Base-by-base conservation (phyloP, 2,888 invertebrate genomes). In the Conchocele bisecta region DNA sequence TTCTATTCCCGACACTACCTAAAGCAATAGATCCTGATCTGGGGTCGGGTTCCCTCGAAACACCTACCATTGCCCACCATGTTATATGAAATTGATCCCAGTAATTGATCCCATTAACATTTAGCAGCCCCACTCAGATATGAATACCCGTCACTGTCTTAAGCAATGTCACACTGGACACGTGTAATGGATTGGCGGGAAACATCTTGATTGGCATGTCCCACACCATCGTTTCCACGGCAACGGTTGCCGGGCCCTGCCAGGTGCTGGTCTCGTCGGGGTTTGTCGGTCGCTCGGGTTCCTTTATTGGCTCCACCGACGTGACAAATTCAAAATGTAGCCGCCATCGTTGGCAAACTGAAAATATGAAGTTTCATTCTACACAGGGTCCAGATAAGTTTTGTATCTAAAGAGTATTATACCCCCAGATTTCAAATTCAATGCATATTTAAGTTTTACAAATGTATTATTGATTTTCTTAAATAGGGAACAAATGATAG, bases 221-320 rank as follows among this genome's bases (percentile, higher is more conserved):
- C 99, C 99, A 99, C 15, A 98, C 95, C 97, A 99, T 98, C 0
- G 99, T 99, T 92, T 99, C 98, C 67, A 99, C 98, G 13, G 96
- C 95, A 31, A 98, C 93, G 78, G 95, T 94, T 2, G 94, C 92
- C 0, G 98, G 98, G 0, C 96, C 98, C 85, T 95, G 95, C 95
- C 98, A 97, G 20, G 93, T 93, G 17, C 91, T 79, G 53, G 89
- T 88, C 42, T 91, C 94, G 28, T 93, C 92, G 28, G 93, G 93
- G 66, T 93, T 93, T 50, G 90, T 87, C 5, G 93, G 93, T 70
- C 93, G 67, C 28, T 84, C 83, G 15, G 83, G 78, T 26, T 83
- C 83, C 20, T 84, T 61, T 26, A 85, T 67, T 9, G 86, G 82
- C 22, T 83, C 82, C 22, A 73, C 60, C 3, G 90, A 89, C 29